These are phyloP conservation scores for Euspilapteryx auroguttella DNA, from an alignment of 2,888 invertebrate species.

Conservation along the genomic window DNA sequence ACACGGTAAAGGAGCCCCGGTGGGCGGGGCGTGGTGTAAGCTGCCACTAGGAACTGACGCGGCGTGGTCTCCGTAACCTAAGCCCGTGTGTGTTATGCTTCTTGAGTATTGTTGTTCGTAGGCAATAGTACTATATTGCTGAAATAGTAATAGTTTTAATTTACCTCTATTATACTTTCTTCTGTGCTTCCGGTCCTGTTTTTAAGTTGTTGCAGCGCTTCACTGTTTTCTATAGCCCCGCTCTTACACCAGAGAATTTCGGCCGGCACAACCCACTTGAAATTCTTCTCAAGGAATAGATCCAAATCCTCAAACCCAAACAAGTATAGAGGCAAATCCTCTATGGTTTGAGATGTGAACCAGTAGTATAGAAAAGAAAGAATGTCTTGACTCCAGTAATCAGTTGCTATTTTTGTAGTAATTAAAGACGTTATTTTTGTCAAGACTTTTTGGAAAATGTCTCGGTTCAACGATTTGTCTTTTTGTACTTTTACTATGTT, in stretches of 20 bases:
- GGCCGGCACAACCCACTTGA: conserved; percentile 43
- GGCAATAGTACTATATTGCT: too few relatives aligned
- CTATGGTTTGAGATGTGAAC: conserved; percentile 29
- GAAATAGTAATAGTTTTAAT: too few relatives aligned
- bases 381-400: conserved; percentile 40
- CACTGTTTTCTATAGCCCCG: conserved; percentile 24
- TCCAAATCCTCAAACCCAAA: conserved; percentile 26
- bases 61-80: too few relatives aligned
- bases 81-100: too few relatives aligned
- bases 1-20: too few relatives aligned
- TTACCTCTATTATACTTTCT: conserved; percentile 24
- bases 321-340: conserved; percentile 40
- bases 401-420: conserved; percentile 18
- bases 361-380: conserved; percentile 48
- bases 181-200: conserved; percentile 13
- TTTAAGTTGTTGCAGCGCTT: conserved; percentile 17
- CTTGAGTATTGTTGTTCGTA: too few relatives aligned
- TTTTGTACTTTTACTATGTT: conserved; percentile 53
- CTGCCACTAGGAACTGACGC: too few relatives aligned
- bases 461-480: conserved; percentile 43
- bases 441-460: conserved; percentile 41
- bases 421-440: conserved; percentile 23
- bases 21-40: too few relatives aligned
- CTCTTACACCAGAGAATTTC: conserved; percentile 34
- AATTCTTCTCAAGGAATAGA: conserved; percentile 38